Percentiles rank a stretch among this genome's conserved stretches.
Conservation (phyloP, 2,113 vertebrate genomes). For the Colaptes auratus region DNA sequence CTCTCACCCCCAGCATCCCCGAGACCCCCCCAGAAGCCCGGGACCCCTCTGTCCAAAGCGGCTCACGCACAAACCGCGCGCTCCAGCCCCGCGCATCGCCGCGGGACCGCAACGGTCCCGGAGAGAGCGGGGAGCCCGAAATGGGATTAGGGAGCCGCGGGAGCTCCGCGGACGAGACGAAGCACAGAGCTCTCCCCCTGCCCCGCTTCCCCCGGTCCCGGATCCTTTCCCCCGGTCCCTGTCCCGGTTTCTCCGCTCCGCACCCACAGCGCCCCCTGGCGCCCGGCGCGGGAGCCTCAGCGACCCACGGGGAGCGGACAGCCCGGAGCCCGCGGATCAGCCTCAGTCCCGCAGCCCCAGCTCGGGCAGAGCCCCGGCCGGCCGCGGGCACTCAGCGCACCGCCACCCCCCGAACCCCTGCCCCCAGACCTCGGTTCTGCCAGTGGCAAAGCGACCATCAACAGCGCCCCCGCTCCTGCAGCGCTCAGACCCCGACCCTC, state of each 20-base stretch:
- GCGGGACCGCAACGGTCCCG: neutral
- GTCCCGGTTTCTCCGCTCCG: neutral
- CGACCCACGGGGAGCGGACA: neutral
- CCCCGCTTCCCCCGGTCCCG: neutral
- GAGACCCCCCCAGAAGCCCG: neutral
- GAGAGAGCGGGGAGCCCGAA: accelerated
- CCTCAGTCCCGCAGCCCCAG: too few relatives aligned
- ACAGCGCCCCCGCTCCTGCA: neutral
- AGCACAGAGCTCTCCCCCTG: neutral
- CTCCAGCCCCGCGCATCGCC: neutral
- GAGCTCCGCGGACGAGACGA: neutral
- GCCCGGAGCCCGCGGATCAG: neutral
- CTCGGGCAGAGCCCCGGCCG: neutral
- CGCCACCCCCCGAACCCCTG: accelerated
- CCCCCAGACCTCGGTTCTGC: neutral
- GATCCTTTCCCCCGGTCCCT: too few relatives aligned
- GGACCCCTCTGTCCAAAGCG: neutral
- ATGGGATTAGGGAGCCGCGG: accelerated
- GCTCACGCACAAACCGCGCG: neutral
- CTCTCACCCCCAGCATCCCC: neutral
- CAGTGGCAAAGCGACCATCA: neutral
- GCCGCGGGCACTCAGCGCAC: accelerated
- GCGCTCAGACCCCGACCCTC: neutral
- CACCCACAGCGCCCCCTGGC: constrained; percentile 10
- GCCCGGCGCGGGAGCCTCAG: neutral